Conservation (phyloP, 37 sponge, comb jelly and placozoan genomes). For the Ianthella basta region DNA sequence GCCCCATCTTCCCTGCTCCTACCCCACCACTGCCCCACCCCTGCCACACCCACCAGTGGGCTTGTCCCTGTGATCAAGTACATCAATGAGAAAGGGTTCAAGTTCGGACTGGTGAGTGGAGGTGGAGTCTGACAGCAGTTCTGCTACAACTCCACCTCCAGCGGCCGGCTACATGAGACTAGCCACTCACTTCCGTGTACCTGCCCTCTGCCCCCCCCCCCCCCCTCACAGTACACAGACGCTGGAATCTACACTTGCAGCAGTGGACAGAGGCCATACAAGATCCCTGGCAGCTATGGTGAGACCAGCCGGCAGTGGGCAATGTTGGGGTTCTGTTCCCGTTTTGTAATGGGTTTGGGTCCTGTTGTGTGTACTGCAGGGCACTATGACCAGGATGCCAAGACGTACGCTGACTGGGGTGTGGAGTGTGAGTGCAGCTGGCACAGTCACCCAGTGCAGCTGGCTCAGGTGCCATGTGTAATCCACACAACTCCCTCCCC, state of each 20-base stretch:
- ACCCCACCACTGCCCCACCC: conserved; percentile 7
- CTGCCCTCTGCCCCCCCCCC: neutral
- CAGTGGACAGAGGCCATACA: conserved; percentile 56
- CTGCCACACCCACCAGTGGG: conserved; percentile 59
- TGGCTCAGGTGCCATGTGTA: too few species aligned
- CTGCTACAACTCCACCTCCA: conserved; percentile 10
- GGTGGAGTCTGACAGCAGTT: conserved; percentile 73
- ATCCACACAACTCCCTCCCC: too few species aligned
- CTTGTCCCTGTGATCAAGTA: conserved; percentile 65
- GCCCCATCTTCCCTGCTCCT: too few species aligned
- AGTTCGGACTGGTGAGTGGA: conserved; percentile 88
- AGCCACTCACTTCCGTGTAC: neutral
- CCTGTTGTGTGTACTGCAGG: conserved; percentile 26
- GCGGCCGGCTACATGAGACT: conserved; percentile 55
- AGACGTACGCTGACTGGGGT: conserved; percentile 83
- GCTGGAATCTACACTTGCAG: conserved; percentile 82
- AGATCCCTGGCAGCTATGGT: conserved; percentile 89
- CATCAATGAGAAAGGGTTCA: conserved; percentile 82
- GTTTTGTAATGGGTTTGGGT: neutral
- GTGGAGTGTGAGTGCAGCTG: conserved; percentile 71
- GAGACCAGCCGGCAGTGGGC: neutral
- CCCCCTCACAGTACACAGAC: conserved; percentile 76
- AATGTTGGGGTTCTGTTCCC: neutral
- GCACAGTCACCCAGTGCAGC: too few species aligned
- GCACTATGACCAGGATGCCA: conserved; percentile 81